Evolutionary conservation across 1,140 invertebrate species (phyloP), one percentile per base, ranked within the genome.

Genomic region (Drosophila dunni): DNA sequence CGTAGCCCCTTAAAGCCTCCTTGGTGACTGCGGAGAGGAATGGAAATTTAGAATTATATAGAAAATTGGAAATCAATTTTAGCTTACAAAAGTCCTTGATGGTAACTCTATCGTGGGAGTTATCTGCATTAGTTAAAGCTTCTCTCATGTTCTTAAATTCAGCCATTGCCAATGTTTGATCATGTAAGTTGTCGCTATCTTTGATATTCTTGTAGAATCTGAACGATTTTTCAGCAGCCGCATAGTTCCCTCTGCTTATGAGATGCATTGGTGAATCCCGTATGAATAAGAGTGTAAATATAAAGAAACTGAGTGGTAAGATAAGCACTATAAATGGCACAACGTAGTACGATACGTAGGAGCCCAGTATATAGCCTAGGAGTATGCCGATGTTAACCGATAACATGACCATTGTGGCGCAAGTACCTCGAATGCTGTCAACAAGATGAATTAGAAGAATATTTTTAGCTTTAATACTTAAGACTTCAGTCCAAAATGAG

Each of bases 261-360:
- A 91, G 54, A 53, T 84, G 82, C 66, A 79, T 82, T 1, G 90
- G 85, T 1, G 90, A 84, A 29, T 91, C 90, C n/a, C 72, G 79
- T 0, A 91, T 60, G 8, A 82, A 79, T 1, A 88, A 15, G 7
- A 85, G 40, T 0, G 78, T 67, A 7, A 36, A 62, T 9, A 88
- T 33, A 0, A 88, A 65, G 24, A 78, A 88, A 38, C 62, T 48
- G 0, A 88, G 0, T 1, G 90, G 90, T 24, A 79, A 33, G 5
- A 66, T 24, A 0, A 91, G 24, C 8, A 76, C 71, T 1, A 84
- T 42, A 34, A 56, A 75, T 7, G 90, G 85, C 3, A 82, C 64
- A 2, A 66, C 48, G 68, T 67, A 69, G 20, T 85, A 91, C 2
- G 78, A 13, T n/a, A 90, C 4, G 45, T 81, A 63, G 7, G 86